Conservation (phyloP, 2,113 vertebrate species). For the Gallinago jamesoni region DNA sequence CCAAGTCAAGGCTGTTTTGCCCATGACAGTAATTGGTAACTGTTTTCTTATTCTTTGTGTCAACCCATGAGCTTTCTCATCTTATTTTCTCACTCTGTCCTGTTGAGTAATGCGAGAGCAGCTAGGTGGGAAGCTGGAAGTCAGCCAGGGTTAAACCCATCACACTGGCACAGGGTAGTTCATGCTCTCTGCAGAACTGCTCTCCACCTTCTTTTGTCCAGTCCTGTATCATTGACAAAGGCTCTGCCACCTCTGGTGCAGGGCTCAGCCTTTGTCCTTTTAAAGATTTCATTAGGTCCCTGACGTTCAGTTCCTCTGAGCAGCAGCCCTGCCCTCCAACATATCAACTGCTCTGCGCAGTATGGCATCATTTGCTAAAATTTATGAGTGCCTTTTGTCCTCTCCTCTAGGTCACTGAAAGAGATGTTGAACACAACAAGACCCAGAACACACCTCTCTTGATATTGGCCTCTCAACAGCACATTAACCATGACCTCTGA, state of each 20-base stretch:
- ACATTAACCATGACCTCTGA: background rate
- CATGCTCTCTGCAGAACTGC: background rate
- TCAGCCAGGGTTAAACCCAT: background rate
- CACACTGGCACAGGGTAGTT: background rate
- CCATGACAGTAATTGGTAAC: background rate
- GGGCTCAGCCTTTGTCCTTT: background rate
- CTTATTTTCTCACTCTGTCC: background rate
- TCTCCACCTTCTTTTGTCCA: background rate
- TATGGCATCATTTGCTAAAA: background rate
- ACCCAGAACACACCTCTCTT: background rate
- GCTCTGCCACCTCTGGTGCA: background rate
- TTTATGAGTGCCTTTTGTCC: background rate
- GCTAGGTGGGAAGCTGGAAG: background rate
- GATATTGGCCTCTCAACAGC: background rate
- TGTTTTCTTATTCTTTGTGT: background rate
- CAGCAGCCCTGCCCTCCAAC: background rate
- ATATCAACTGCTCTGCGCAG: background rate
- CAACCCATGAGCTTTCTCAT: background rate
- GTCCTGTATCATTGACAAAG: background rate
- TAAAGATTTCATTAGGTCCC: background rate
- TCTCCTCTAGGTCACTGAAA: background rate
- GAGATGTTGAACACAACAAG: background rate
- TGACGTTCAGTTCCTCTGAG: background rate
- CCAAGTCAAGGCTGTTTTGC: background rate
- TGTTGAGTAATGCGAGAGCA: background rate